phyloP scores from a whole-genome alignment of 2,888 invertebrate species.

The Drosophila vallismaia region DNA sequence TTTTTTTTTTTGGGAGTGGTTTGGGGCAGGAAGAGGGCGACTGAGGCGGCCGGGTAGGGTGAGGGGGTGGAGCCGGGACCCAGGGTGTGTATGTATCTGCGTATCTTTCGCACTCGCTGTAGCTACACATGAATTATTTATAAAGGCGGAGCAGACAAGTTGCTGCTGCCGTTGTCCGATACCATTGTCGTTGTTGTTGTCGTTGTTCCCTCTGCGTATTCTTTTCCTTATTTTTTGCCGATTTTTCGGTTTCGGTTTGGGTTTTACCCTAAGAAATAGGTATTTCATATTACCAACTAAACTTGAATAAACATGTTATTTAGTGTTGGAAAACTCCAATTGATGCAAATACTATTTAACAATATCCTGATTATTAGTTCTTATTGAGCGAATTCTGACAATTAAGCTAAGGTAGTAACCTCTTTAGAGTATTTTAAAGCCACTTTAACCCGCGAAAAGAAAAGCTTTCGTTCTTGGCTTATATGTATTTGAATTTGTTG shows the following conservation, averaged over 20 bases:
- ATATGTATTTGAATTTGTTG: slow-evolving; percentile 54
- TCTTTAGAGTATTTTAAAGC: slow-evolving; percentile 10
- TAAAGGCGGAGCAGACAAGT: slow-evolving; percentile 84
- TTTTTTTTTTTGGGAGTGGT: slow-evolving; percentile 36
- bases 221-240: slow-evolving; percentile 52
- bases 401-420: no score
- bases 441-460: background rate
- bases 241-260: slow-evolving; percentile 28
- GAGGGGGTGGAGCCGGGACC: slow-evolving; percentile 7
- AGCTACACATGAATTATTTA: slow-evolving; percentile 84
- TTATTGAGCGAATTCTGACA: no score
- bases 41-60: background rate
- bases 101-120: slow-evolving; percentile 75
- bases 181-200: slow-evolving; percentile 44
- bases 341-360: no score
- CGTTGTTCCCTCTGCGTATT: slow-evolving; percentile 49
- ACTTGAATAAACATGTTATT: no score
- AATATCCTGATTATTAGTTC: no score
- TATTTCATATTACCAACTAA: background rate
- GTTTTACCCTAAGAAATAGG: slow-evolving; percentile 9
- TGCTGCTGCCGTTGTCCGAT: slow-evolving; percentile 66
- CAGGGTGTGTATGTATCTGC: slow-evolving; percentile 58
- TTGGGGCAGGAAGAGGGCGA: slow-evolving; percentile 16
- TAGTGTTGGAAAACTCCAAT: no score
- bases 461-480: slow-evolving; percentile 26